Evolutionary conservation across 1,140 invertebrate genomes (phyloP), one percentile per base, ranked within the genome.

Genomic region (Whitmania pigra): DNA sequence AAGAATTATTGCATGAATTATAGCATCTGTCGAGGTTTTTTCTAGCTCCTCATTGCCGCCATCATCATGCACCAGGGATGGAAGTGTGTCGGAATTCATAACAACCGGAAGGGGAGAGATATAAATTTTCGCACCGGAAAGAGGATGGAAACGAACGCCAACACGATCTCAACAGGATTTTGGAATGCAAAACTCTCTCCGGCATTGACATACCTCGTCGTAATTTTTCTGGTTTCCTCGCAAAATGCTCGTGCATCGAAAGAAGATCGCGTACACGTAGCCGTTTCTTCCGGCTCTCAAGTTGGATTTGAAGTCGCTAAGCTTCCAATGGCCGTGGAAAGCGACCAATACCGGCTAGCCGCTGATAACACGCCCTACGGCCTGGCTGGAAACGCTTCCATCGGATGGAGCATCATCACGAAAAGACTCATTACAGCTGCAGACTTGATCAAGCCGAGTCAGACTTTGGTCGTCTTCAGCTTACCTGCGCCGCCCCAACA

Each of bases 161-260:
- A 63, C 43, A 63, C 57, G 29, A 25, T 63, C 29, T 63, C 57
- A 63, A 25, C 57, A 63, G 22, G 29, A 63, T 63, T 63, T 31
- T 63, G 22, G 22, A 63, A 63, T 25, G 22, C 57, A 63, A 22
- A 63, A 25, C 57, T 63, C 57, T 63, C 22, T 22, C 57, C 22
- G 57, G 29, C 22, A 22, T 63, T 49, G 43, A 49, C 43, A 49
- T 49, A 49, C 43, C 43, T 49, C 43, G 43, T 49, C 9, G 43
- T 49, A 49, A 49, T 49, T 49, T 49, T 49, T 49, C 43, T 49
- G 43, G 43, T 13, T 49, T 49, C 43, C 43, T 49, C 43, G 43
- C 43, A 49, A 13, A 49, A 49, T 49, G 43, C 43, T 49, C 43
- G 43, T 49, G 43, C 43, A 13, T 31, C 29, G 22, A 22, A 63